Percentiles rank a stretch among this genome's conserved stretches.
Evolutionary conservation across 2,888 invertebrate genomes (phyloP).

Genomic region (Netelia virgata): DNA sequence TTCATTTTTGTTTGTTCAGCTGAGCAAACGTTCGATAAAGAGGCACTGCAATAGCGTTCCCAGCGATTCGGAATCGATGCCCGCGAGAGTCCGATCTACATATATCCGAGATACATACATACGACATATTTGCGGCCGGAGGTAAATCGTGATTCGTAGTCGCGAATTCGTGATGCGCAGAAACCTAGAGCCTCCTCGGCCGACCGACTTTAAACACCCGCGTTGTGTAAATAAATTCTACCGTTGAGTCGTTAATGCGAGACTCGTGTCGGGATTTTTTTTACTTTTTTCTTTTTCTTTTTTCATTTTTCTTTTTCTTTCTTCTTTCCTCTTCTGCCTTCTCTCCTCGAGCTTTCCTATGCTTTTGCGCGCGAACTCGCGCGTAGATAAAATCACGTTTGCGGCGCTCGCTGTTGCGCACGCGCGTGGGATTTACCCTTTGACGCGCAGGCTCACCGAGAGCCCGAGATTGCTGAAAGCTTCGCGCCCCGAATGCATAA

Average conservation of each 20-base stretch:
- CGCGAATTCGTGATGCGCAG: background rate
- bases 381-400: slow-evolving; percentile 15
- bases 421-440: slow-evolving; percentile 21
- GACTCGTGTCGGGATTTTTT: slow-evolving; percentile 63
- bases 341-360: slow-evolving; percentile 49
- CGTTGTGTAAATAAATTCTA: slow-evolving; percentile 3
- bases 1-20: too few species aligned
- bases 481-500: slow-evolving; percentile 62
- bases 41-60: too few species aligned
- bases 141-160: slow-evolving; percentile 20
- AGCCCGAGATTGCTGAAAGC: background rate
- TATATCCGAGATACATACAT: background rate
- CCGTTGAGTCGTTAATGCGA: slow-evolving; percentile 65
- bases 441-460: slow-evolving; percentile 13
- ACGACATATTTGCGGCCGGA: background rate
- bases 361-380: slow-evolving; percentile 1
- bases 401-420: background rate
- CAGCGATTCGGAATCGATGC: background rate
- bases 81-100: background rate
- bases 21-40: too few species aligned
- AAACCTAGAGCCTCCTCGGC: background rate
- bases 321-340: background rate
- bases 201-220: slow-evolving; percentile 12
- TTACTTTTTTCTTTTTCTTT: background rate
- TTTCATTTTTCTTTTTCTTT: too few species aligned